Evolutionary conservation across 2,113 vertebrate species (phyloP), one percentile per base, ranked within the genome.

Genomic region (Urocynchramus pylzowi): DNA sequence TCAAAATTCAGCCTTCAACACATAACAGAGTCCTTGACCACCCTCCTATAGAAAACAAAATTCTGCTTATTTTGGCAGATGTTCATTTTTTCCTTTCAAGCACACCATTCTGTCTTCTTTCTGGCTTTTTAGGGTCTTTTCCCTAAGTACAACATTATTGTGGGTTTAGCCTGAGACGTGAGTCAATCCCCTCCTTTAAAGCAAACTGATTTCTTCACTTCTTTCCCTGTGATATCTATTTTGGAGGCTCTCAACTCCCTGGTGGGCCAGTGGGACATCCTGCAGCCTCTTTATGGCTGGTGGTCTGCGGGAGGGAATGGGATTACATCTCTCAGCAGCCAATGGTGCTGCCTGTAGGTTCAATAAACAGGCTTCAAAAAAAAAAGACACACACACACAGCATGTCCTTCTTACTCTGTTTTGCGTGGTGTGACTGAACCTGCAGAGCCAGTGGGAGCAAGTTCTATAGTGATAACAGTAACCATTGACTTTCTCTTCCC

Each of bases 401-500:
- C 96, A 95, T 97, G 97, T 91, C 52, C 65, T 79, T 33, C 96
- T 91, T 93, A 92, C 64, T 75, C 74, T 95, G 73, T 85, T 96
- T 95, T 96, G 89, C 96, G 6, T 93, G 56, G 83, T 91, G 92
- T 93, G 95, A 88, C 85, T 28, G 82, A 97, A 96, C 97, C 96
- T 96, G 94, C 84, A 90, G 94, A 96, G 89, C 86, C 96, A 84
- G 83, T 91, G 95, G 85, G 76, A 94, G 83, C 11, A 7, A 91
- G 95, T 90, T 92, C 95, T 97, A 95, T 92, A 89, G 89, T 44
- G 96, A 97, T 98, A 97, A 96, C 92, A 31, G 96, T 86, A 90
- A 92, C 97, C 96, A 44, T 90, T 97, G 97, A 97, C 97, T 98
- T 97, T 93, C 96, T 86, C n/a, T 93, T 88, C 96, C 96, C 92